Conservation (phyloP, 2,888 invertebrate species). For the Aphidius colemani region DNA sequence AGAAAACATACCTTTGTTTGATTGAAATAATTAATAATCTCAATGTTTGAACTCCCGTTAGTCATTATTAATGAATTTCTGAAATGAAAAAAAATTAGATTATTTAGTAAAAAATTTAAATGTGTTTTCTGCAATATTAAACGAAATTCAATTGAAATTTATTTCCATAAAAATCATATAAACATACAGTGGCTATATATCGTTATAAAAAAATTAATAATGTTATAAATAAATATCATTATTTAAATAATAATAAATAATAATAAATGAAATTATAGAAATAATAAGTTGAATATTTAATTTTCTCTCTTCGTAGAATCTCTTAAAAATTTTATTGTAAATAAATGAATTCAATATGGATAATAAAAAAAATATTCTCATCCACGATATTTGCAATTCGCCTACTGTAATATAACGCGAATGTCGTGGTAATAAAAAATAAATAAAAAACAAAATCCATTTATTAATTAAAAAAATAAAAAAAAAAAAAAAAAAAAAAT, state of each 20-base stretch:
- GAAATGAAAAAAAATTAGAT: neutral
- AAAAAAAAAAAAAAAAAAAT: slow-evolving; percentile 15
- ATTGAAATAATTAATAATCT: slow-evolving; percentile 27
- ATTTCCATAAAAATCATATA: slow-evolving; percentile 17
- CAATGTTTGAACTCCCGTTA: slow-evolving; percentile 25
- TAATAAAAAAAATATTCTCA: slow-evolving; percentile 8
- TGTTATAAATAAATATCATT: neutral
- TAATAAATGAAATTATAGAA: neutral
- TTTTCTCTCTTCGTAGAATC: neutral
- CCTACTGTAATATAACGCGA: slow-evolving; percentile 38
- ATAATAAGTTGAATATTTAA: too few relatives aligned
- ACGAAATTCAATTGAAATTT: neutral
- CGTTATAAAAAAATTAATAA: neutral
- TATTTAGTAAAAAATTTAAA: too few relatives aligned
- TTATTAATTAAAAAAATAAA: slow-evolving; percentile 27
- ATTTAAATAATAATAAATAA: neutral
- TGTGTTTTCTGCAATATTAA: too few relatives aligned
- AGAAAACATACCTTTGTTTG: slow-evolving; percentile 11
- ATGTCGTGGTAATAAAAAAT: slow-evolving; percentile 18
- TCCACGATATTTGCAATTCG: slow-evolving; percentile 30
- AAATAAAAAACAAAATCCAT: slow-evolving; percentile 23
- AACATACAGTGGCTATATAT: neutral
- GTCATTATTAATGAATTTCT: slow-evolving; percentile 23
- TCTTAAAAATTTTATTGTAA: slow-evolving; percentile 5
- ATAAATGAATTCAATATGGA: slow-evolving; percentile 4